Evolutionary conservation across 2,888 invertebrate genomes (phyloP).

Genomic region (Cryptocheilus praepositus): DNA sequence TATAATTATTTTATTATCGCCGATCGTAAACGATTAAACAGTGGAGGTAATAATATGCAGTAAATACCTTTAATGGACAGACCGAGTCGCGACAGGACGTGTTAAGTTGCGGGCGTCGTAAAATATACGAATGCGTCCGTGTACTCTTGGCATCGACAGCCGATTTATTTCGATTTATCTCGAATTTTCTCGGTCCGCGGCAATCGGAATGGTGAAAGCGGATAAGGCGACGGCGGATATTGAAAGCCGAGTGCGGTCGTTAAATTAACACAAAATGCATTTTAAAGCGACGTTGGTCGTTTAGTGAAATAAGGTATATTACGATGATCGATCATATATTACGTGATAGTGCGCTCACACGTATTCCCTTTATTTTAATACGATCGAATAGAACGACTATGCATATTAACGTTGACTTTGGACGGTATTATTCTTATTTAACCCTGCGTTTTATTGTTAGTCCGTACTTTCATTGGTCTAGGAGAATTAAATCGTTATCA

Average conservation of each 20-base stretch:
- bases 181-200: slow-evolving; percentile 22
- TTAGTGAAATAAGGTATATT: background rate
- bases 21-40: slow-evolving; percentile 71
- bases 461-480: too few species aligned
- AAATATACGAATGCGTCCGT: slow-evolving; percentile 44
- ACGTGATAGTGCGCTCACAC: too few species aligned
- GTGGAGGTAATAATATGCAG: slow-evolving; percentile 70
- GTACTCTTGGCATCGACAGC: slow-evolving; percentile 40
- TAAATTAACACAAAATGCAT: too few species aligned
- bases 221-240: too few species aligned
- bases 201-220: background rate
- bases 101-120: slow-evolving; percentile 57
- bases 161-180: slow-evolving; percentile 41
- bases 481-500: too few species aligned
- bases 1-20: slow-evolving; percentile 73
- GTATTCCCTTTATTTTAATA: background rate
- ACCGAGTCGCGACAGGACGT: slow-evolving; percentile 47
- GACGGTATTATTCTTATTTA: too few species aligned
- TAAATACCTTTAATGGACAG: slow-evolving; percentile 69
- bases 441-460: too few species aligned
- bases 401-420: too few species aligned
- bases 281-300: background rate
- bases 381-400: too few species aligned
- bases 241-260: too few species aligned
- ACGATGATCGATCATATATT: too few species aligned